Evolutionary conservation across 2,113 vertebrate species (phyloP), one percentile per base, ranked within the genome.

Genomic region (Nesogale talazaci): DNA sequence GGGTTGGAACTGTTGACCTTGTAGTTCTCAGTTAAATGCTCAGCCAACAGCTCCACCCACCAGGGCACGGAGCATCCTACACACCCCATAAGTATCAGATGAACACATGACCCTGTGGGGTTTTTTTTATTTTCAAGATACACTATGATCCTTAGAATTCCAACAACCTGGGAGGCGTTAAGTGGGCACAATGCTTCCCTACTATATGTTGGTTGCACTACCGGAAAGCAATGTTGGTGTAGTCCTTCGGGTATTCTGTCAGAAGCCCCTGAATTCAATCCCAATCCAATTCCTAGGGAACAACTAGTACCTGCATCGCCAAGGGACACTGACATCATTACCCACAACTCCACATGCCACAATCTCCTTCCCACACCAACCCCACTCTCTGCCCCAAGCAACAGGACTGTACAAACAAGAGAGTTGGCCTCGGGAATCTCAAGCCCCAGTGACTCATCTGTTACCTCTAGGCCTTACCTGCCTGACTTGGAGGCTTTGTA

Each of bases 371-470:
- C 83, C 89, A 94, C 83, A 80, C 59, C 67, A 80, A 31, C 79
- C 81, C 75, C 31, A 77, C 86, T 92, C 94, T 74, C 70, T 94
- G 70, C 92, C 82, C 82, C 82, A 80, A 92, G 95, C 92, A 83
- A 85, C n/a, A 88, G 56, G 17, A 67, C 59, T 70, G 12, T 29
- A 16, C 36, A 77, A 94, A 93, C 16, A 83, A 69, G 76, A 86
- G 46, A 91, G 17, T 70, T 22, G 27, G 6, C 89, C 86, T n/a
- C 72, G 36, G 59, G 65, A 77, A 57, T 75, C 57, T 38, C 36
- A 46, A 80, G 59, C 67, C 74, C n/a, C 63, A 2, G 3, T 89
- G 91, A 95, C 87, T 90, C 92, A 92, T 3, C 25, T 1, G 25
- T 31, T 40, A 19, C 65, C 63, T 65, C 46, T 46, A 59, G 80